Percentiles rank a stretch among this genome's conserved stretches.
These are phyloP conservation scores for Dugesia japonica DNA, from an alignment of 2,888 invertebrate genomes.

Conservation along the genomic window DNA sequence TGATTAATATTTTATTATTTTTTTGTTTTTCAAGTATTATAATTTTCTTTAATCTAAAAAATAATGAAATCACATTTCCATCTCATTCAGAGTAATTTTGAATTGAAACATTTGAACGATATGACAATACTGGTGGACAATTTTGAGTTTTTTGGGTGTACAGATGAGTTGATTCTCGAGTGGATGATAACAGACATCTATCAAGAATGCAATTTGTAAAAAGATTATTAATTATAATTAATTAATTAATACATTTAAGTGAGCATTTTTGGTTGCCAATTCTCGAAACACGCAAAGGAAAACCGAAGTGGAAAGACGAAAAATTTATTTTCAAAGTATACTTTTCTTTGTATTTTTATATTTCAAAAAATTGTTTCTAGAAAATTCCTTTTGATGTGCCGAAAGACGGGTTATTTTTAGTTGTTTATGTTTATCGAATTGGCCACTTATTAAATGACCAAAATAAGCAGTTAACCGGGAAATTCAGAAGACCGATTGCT, in stretches of 20 bases:
- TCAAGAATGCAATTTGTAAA: neutral
- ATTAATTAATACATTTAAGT: neutral
- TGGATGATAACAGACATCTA: neutral
- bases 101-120: no score
- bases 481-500: neutral
- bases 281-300: neutral
- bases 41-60: no score
- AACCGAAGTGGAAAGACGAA: neutral
- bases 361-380: neutral
- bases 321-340: neutral
- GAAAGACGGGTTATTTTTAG: neutral
- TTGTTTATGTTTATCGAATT: neutral
- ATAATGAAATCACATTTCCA: no score
- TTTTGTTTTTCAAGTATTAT: no score
- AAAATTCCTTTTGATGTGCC: neutral
- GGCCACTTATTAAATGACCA: neutral
- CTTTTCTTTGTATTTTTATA: no score
- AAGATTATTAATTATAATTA: neutral
- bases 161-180: neutral
- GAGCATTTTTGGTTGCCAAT: constrained; percentile 3
- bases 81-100: no score
- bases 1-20: no score
- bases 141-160: neutral
- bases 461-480: neutral
- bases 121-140: neutral